Base-by-base conservation (phyloP, 2,888 invertebrate genomes). In the Trichacis sp. region DNA sequence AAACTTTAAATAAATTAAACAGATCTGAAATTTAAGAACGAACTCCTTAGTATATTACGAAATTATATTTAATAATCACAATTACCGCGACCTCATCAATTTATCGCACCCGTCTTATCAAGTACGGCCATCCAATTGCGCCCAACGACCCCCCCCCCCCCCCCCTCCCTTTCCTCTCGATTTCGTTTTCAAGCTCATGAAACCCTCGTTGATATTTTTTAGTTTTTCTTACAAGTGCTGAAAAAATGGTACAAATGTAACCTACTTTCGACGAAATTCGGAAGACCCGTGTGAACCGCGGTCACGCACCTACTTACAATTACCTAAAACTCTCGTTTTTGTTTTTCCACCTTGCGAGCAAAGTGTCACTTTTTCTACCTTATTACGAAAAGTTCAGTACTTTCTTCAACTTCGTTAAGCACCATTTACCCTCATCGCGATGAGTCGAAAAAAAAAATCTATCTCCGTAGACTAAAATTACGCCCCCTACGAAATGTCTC, bases 231-330 rank as follows among this genome's bases (percentile, higher is more conserved):
- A 73, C 67, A 73, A 76, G 77, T 72, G 80, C 77, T 80, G 77
- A 78, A 80, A 79, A 80, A 80, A 77, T 68, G 77, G 80, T 80
- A 80, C 77, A 80, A 80, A 80, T 78, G 69, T 80, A 78, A 74
- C 73, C 76, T 80, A 79, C 77, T 69, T 72, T 12, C 20, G 18
- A 78, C 62, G 77, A 70, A 73, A 76, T 75, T 74, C 73, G 78
- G 78, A 78, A 80, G 80, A 79, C 75, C 77, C 78, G 78, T 76
- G 78, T 76, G 78, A 76, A 66, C 46, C 36, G 29, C 45, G 17
- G 17, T 33, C 17, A 43, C 43, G 24, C 15, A n/a, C 19, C n/a
- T 54, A 54, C 20, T 70, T 68, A 66, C n/a, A 46, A 46, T 29
- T 18, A 24, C 11, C 15, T 29, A 29, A 8, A 43, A 38, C n/a